Evolutionary conservation across 1,140 invertebrate species (phyloP).

Genomic region (Lepidurus packardi): DNA sequence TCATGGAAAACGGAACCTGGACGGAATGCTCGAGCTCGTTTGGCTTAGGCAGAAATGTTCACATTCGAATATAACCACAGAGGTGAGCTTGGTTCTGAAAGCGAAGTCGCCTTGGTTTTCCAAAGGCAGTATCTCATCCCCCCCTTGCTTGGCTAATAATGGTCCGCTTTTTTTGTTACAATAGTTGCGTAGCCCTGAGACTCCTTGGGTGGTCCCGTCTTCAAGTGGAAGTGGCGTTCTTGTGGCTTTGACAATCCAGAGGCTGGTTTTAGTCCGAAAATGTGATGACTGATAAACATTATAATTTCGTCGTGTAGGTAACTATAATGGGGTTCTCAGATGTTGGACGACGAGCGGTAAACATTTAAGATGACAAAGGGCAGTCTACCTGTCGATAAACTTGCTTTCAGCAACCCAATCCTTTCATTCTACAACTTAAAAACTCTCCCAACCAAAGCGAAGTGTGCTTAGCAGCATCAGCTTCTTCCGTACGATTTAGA

Average conservation of each 20-base stretch:
- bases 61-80: background rate
- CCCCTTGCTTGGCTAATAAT: background rate
- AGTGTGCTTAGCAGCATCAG: background rate
- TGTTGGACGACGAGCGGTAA: background rate
- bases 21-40: too few species aligned
- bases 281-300: slow-evolving; percentile 10
- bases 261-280: slow-evolving; percentile 4
- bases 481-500: background rate
- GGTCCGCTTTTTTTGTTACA: background rate
- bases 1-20: too few species aligned
- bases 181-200: background rate
- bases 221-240: background rate
- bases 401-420: slow-evolving; percentile 1
- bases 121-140: background rate
- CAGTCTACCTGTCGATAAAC: background rate
- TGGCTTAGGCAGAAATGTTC: background rate
- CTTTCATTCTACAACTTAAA: background rate
- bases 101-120: background rate
- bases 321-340: background rate
- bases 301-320: slow-evolving; percentile 9
- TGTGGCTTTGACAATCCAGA: slow-evolving; percentile 10
- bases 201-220: background rate
- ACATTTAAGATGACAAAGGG: background rate
- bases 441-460: background rate
- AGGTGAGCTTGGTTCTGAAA: background rate